Evolutionary conservation across 2,888 invertebrate genomes (phyloP).

Genomic region (Tenthredo notha): DNA sequence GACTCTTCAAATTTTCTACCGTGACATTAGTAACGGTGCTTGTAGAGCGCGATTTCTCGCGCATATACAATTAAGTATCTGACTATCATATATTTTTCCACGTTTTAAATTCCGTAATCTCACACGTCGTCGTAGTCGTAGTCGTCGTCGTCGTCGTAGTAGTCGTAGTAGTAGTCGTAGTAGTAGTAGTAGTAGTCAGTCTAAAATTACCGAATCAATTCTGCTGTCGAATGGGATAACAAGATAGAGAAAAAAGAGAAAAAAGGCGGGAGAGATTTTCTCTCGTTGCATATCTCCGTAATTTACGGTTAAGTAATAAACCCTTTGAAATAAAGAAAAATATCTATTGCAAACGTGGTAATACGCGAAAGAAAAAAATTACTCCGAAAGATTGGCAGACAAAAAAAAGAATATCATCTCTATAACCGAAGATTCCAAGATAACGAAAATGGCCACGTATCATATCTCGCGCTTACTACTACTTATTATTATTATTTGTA

Average conservation of each 20-base stretch:
- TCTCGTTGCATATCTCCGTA: neutral
- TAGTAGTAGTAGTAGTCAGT: neutral
- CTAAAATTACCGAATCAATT: neutral
- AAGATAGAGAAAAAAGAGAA: neutral
- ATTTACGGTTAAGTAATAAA: neutral
- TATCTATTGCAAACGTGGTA: neutral
- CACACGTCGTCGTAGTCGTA: neutral
- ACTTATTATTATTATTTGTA: neutral
- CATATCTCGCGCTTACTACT: conserved; percentile 33
- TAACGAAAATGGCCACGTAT: conserved; percentile 53
- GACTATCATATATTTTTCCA: neutral
- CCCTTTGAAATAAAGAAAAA: neutral
- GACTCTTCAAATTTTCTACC: conserved; percentile 13
- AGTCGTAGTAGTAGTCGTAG: too few relatives aligned
- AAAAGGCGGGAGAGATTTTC: conserved; percentile 32
- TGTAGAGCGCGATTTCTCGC: conserved; percentile 2
- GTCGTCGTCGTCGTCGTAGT: neutral
- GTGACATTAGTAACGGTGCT: conserved; percentile 32
- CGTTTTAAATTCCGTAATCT: neutral
- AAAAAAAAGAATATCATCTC: neutral
- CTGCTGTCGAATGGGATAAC: neutral
- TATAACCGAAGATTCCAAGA: conserved; percentile 42
- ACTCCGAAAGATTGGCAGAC: neutral
- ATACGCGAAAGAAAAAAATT: neutral
- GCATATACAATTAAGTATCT: neutral